Percentiles rank a stretch among this genome's conserved stretches.
These are phyloP conservation scores for Phyllotreta cruciferae DNA, from an alignment of 2,888 invertebrate species.

Conservation along the genomic window DNA sequence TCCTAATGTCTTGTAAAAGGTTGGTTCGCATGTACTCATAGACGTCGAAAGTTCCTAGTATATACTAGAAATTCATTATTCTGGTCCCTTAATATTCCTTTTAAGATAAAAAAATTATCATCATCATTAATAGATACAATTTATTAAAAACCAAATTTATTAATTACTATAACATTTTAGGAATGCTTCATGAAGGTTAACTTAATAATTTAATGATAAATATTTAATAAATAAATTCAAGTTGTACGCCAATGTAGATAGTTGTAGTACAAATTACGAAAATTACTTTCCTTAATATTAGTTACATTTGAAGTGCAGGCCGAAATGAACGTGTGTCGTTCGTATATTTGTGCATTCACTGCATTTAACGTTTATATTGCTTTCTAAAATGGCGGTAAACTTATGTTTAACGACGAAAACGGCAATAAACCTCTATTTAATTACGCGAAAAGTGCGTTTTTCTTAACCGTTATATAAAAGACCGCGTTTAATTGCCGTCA, in stretches of 20 bases:
- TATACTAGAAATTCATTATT: not conserved
- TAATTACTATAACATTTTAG: too few species aligned
- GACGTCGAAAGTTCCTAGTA: constrained; percentile 7
- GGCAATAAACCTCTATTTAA: constrained; percentile 29
- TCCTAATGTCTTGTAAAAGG: constrained; percentile 31
- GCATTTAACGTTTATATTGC: constrained; percentile 32
- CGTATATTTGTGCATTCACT: constrained; percentile 9
- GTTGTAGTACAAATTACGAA: constrained; percentile 14
- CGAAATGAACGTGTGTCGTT: constrained; percentile 16
- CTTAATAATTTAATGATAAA: too few species aligned
- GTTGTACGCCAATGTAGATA: constrained; percentile 14
- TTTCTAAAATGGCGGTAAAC: constrained; percentile 34
- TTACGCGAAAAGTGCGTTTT: constrained; percentile 31
- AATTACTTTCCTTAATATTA: constrained; percentile 31
- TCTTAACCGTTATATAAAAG: constrained; percentile 22
- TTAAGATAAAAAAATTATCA: too few species aligned
- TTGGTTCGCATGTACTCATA: constrained; percentile 15
- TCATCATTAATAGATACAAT: too few species aligned
- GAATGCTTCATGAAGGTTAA: too few species aligned
- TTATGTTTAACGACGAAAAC: constrained; percentile 27
- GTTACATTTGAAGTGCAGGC: constrained; percentile 32
- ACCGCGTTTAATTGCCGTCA: constrained; percentile 20
- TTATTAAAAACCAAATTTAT: too few species aligned
- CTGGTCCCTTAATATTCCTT: not conserved
- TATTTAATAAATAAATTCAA: not conserved